Percentiles rank a stretch among this genome's conserved stretches.
Conservation (phyloP, 2,797 vertebrate species). For the Dicrostonyx torquatus region DNA sequence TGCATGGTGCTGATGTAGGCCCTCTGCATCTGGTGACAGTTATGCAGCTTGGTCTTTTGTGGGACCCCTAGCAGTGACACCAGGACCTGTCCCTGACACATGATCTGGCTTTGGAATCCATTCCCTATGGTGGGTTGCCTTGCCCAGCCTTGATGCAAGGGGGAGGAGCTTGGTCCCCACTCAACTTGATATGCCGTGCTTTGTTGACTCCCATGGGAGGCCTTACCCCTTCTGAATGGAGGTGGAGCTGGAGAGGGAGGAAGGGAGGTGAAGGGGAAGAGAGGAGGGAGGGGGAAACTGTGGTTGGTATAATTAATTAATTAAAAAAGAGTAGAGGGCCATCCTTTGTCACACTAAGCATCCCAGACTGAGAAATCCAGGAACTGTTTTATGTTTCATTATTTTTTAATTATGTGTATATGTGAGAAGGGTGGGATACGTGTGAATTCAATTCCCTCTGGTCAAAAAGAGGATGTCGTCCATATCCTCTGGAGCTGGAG, state of each 20-base stretch:
- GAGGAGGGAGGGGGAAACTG: not conserved
- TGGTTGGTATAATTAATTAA: not conserved
- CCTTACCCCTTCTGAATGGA: not conserved
- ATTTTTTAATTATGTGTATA: not conserved
- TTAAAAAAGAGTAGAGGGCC: not conserved
- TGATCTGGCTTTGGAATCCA: too few relatives aligned
- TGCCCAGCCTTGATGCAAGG: not conserved
- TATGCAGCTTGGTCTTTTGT: too few relatives aligned
- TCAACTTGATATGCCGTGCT: not conserved
- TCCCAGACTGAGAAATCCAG: not conserved
- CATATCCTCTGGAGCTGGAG: too few relatives aligned
- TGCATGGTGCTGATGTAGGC: too few relatives aligned
- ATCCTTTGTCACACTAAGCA: not conserved
- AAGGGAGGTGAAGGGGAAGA: rapidly evolving
- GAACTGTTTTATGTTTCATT: not conserved
- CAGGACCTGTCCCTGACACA: too few relatives aligned
- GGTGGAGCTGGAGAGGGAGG: too few relatives aligned
- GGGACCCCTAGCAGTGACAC: too few relatives aligned
- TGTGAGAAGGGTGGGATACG: not conserved
- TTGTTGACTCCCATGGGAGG: not conserved
- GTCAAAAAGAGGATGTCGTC: not conserved
- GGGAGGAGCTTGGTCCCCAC: not conserved
- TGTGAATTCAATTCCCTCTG: not conserved
- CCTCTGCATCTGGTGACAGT: too few relatives aligned
- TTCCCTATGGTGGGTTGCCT: too few relatives aligned